Evolutionary conservation across 2,888 invertebrate species (phyloP).

Genomic region (Aspidiotus destructor): DNA sequence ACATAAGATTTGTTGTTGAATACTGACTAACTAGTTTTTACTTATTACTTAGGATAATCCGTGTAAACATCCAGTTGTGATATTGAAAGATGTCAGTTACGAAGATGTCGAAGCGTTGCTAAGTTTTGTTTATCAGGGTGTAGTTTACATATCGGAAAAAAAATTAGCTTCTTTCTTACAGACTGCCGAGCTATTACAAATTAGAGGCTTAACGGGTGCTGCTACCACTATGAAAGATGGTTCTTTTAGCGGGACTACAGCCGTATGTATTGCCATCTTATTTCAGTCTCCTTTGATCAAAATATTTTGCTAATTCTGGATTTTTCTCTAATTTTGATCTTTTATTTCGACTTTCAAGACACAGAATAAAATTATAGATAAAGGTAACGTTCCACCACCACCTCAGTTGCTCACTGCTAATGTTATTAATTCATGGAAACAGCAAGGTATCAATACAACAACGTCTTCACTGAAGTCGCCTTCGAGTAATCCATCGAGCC

Average conservation of each 20-base stretch:
- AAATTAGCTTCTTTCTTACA: slow-evolving; percentile 56
- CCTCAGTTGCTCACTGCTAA: slow-evolving; percentile 34
- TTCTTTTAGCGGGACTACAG: slow-evolving; percentile 6
- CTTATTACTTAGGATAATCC: slow-evolving; percentile 53
- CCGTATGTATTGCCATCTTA: background rate
- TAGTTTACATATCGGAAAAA: slow-evolving; percentile 59
- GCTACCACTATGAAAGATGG: slow-evolving; percentile 34
- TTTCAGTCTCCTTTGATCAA: slow-evolving; percentile 6
- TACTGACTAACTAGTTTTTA: slow-evolving; percentile 22
- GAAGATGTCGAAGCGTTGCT: slow-evolving; percentile 57
- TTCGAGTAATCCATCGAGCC: slow-evolving; percentile 33
- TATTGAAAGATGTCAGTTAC: slow-evolving; percentile 58
- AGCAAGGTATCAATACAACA: slow-evolving; percentile 3
- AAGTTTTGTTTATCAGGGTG: slow-evolving; percentile 63
- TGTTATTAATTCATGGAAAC: slow-evolving; percentile 20
- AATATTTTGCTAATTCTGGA: background rate
- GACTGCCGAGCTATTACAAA: slow-evolving; percentile 57
- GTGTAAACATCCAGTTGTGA: slow-evolving; percentile 63
- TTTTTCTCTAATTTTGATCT: background rate
- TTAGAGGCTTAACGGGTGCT: slow-evolving; percentile 53
- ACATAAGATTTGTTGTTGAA: background rate
- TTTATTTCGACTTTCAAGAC: slow-evolving; percentile 5
- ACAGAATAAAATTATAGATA: slow-evolving; percentile 18
- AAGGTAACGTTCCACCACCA: slow-evolving; percentile 26
- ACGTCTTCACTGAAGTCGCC: slow-evolving; percentile 14